These are phyloP conservation scores for Tachina grossa DNA, from an alignment of 2,888 invertebrate species.

Conservation along the genomic window DNA sequence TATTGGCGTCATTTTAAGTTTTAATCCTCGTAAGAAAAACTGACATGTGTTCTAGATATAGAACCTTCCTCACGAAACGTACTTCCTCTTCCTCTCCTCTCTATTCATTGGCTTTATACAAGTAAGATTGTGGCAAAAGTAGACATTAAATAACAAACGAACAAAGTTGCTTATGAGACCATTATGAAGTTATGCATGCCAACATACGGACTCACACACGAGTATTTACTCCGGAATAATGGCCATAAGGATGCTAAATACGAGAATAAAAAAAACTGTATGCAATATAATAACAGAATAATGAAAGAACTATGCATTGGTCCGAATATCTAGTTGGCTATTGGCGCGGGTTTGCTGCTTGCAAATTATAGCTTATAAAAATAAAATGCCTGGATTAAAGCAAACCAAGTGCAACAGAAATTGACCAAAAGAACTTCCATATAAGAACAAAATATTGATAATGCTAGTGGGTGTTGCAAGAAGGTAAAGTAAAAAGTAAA, in stretches of 20 bases:
- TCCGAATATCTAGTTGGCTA: constrained; percentile 27
- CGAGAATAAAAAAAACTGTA: constrained; percentile 23
- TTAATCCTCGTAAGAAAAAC: constrained; percentile 71
- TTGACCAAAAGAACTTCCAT: constrained; percentile 58
- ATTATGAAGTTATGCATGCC: constrained; percentile 62
- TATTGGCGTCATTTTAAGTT: constrained; percentile 71
- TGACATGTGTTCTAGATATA: constrained; percentile 72
- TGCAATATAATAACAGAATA: constrained; percentile 42
- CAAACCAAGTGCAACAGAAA: constrained; percentile 56
- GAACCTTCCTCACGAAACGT: constrained; percentile 47
- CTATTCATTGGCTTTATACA: background rate
- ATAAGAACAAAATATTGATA: constrained; percentile 58
- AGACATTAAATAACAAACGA: constrained; percentile 63
- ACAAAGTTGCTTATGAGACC: constrained; percentile 61
- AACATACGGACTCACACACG: background rate
- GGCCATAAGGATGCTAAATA: constrained; percentile 17
- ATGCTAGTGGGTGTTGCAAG: constrained; percentile 68
- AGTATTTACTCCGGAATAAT: background rate
- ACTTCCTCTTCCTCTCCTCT: constrained; percentile 18
- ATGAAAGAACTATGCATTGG: constrained; percentile 41
- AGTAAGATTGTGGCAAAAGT: constrained; percentile 38
- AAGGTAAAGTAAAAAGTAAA: constrained; percentile 27
- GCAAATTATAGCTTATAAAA: constrained; percentile 50
- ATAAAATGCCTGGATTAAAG: constrained; percentile 63
- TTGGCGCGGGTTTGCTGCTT: constrained; percentile 29